Base-by-base conservation (phyloP, 64 coral and sea anemone species). In the Dendrophyllia cribrosa region DNA sequence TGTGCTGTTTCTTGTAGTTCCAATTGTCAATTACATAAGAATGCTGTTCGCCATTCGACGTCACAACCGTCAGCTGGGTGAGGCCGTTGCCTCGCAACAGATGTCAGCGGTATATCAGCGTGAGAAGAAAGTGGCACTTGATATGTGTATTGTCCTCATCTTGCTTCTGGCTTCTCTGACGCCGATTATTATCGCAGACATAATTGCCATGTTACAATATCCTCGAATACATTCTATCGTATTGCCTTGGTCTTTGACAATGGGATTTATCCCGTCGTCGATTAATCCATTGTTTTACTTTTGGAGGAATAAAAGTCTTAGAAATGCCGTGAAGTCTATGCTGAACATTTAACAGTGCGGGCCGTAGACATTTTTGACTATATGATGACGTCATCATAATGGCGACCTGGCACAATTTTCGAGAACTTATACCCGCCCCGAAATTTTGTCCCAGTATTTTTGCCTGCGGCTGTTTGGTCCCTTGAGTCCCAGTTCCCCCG, bases 241-340 rank as follows among this genome's bases (percentile, higher is more conserved):
- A 7, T 21, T 76, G 19, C 74, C 74, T 17, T 76, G 74, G 74
- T 19, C 74, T 51, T 5, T 51, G 19, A 76, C 74, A 20, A 1
- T 76, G 46, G 1, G 47, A n/a, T 76, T 76, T 14, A 6, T 76
- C 4, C 6, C 46, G 74, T 76, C 74, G 2, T 76, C 13, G 7
- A 9, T 76, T 21, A 76, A 76, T 76, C 74, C 74, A 48, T 2
- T 76, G 74, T 17, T 76, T 9, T 76, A 76, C 17, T 50, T 76
- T 23, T 3, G 46, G 17, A 45, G 74, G 44, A 76, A 76, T 19
- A 17, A 48, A 48, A 51, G 20, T 76, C 45, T 76, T 4, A 51
- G 74, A 76, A 76, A 19, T 51, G 74, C 74, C 17, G 44, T 76
- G 16, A 76, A 76, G 9, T 21, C 46, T 48, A 16, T 51, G 17